A percentile compares a stretch with the other conserved stretches of the same genome.
phyloP scores from a whole-genome alignment of 2,888 invertebrate genomes.

The Petrolisthes cinctipes region DNA sequence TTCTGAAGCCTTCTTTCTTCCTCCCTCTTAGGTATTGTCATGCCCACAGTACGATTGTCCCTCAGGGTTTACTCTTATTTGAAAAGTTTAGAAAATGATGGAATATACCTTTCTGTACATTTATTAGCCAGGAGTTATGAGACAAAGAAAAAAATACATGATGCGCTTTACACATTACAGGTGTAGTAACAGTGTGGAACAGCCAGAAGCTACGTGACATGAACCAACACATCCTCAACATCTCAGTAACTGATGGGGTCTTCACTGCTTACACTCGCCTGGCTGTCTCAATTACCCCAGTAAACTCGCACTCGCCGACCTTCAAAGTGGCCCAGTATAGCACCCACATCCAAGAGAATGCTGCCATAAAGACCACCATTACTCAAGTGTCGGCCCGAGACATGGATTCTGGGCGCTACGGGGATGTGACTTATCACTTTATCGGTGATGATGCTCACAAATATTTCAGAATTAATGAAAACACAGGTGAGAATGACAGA shows the following conservation, averaged over 20 bases:
- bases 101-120: background rate
- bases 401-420: slow-evolving; percentile 81
- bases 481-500: slow-evolving; percentile 47
- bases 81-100: background rate
- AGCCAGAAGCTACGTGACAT: slow-evolving; percentile 80
- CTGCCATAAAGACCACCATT: slow-evolving; percentile 81
- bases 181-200: slow-evolving; percentile 80
- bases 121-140: background rate
- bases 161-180: slow-evolving; percentile 67
- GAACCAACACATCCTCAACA: slow-evolving; percentile 81
- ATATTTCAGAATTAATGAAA: slow-evolving; percentile 62
- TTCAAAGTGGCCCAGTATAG: slow-evolving; percentile 60
- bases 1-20: no score
- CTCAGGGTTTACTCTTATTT: no score
- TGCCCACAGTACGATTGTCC: no score
- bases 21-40: no score
- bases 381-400: slow-evolving; percentile 85
- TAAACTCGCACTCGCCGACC: slow-evolving; percentile 62
- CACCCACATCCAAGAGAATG: slow-evolving; percentile 82
- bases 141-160: background rate
- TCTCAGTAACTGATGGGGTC: slow-evolving; percentile 95
- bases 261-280: slow-evolving; percentile 85
- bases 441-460: slow-evolving; percentile 58
- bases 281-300: slow-evolving; percentile 67
- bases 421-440: slow-evolving; percentile 76